Base-by-base conservation (phyloP, 2,113 vertebrate species). In the Mesitornis unicolor region DNA sequence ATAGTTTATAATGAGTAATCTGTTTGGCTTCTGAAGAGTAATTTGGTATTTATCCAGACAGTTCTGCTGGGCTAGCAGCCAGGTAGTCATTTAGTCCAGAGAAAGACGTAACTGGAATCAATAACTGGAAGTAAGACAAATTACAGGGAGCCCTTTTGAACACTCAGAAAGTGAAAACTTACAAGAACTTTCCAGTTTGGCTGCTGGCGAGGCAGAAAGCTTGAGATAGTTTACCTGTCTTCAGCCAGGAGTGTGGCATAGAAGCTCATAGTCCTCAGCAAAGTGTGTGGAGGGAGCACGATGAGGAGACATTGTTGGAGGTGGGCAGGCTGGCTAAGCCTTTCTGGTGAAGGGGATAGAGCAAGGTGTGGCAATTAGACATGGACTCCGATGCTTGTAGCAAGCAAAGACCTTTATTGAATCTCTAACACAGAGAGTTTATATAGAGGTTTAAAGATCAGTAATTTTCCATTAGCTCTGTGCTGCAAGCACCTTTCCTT, bases 1-100 rank as follows among this genome's bases (percentile, higher is more conserved):
- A 36, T 69, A 91, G 61, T 15, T 89, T 89, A 75, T 48, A 57
- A n/a, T 65, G 70, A 89, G 28, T 91, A 93, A 96, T 71, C 48
- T 71, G n/a, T 67, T 95, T 92, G 71, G 51, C 80, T 93, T 95
- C 89, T 95, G 68, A 53, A 84, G 86, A 93, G 80, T 67, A 87
- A 95, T 96, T 90, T 94, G 88, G 45, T 92, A 84, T 42, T 89
- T 33, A 59, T 81, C 76, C 94, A 90, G 79, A 81, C 33, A 42
- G 59, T 95, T 95, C 85, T 0, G 0, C 83, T 89, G 79, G 92
- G 79, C 71, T 86, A 84, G 68, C 50, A 86, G 71, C 68, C 79
- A 93, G 86, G 45, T 74, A 77, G 71, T 90, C 22, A 47, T 88
- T 85, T 90, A 63, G 67, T 88, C 94, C 68, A 77, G 76, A 84